These are phyloP conservation scores for Myanophis thanlyinensis DNA, from an alignment of 2,113 vertebrate genomes.

Conservation along the genomic window DNA sequence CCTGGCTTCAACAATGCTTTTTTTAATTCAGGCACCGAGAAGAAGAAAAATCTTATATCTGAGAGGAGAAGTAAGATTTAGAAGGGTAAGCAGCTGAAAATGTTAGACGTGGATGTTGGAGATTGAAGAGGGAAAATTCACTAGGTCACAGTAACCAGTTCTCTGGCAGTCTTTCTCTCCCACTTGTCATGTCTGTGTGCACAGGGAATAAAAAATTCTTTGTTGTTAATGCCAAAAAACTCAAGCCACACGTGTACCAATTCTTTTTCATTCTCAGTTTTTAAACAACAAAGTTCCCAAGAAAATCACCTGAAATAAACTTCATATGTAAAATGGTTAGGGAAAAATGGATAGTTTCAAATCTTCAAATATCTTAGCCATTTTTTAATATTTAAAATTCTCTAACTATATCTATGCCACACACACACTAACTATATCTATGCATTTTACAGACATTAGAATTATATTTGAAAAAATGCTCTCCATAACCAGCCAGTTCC, in stretches of 20 bases:
- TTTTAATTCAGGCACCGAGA: constrained; percentile 38
- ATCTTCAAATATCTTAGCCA: neutral
- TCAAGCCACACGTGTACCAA: neutral
- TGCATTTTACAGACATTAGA: neutral
- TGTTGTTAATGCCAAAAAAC: neutral
- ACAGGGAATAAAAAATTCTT: neutral
- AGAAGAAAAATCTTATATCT: constrained; percentile 17
- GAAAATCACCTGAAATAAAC: neutral
- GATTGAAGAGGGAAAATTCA: neutral
- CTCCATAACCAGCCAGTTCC: neutral
- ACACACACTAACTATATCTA: neutral
- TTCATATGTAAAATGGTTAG: neutral
- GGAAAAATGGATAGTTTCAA: neutral
- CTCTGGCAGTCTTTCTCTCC: neutral
- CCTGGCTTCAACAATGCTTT: constrained; percentile 15
- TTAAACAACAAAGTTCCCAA: neutral
- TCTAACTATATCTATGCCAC: no score
- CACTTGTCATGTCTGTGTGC: neutral
- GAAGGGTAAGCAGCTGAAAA: neutral
- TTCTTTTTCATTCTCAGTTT: neutral
- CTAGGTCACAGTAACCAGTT: neutral
- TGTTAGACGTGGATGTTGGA: rapidly evolving
- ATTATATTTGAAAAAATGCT: neutral
- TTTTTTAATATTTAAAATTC: neutral
- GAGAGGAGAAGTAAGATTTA: neutral